These are phyloP conservation scores for Hermodice carunculata DNA, from an alignment of 2,888 invertebrate species.

Conservation along the genomic window DNA sequence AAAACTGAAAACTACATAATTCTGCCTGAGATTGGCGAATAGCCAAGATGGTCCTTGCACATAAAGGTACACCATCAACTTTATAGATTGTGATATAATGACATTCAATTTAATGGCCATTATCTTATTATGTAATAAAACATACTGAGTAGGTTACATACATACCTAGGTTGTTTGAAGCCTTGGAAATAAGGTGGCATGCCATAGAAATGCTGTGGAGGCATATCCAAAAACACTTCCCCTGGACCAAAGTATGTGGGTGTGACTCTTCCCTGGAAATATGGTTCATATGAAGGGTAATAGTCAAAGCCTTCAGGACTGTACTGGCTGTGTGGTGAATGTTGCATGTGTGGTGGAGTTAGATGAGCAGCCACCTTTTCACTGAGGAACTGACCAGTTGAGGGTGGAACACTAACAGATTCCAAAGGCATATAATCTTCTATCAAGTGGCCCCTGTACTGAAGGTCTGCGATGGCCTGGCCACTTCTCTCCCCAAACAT, in stretches of 20 bases:
- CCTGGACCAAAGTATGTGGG: constrained; percentile 31
- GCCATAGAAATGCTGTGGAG: constrained; percentile 38
- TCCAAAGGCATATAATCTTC: constrained; percentile 23
- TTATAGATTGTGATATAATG: no score
- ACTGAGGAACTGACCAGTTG: neutral
- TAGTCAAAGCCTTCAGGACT: constrained; percentile 22
- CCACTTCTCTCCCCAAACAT: no score
- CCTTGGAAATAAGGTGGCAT: constrained; percentile 40
- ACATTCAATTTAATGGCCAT: no score
- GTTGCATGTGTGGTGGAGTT: constrained; percentile 16
- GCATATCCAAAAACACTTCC: constrained; percentile 42
- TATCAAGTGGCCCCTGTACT: constrained; percentile 6
- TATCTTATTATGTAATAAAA: no score
- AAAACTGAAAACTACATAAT: no score
- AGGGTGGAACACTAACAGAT: constrained; percentile 14
- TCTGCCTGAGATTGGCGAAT: no score
- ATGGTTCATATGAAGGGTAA: constrained; percentile 23
- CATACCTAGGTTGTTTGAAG: constrained; percentile 41
- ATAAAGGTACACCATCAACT: no score
- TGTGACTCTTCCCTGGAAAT: constrained; percentile 32
- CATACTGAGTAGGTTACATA: no score
- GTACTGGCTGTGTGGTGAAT: no score
- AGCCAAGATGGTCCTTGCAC: no score
- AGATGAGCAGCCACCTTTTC: constrained; percentile 13
- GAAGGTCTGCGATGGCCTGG: neutral